A percentile compares a stretch with the other conserved stretches of the same genome.
These are phyloP conservation scores for Sylvia atricapilla DNA, from an alignment of 2,113 vertebrate species.

Conservation along the genomic window DNA sequence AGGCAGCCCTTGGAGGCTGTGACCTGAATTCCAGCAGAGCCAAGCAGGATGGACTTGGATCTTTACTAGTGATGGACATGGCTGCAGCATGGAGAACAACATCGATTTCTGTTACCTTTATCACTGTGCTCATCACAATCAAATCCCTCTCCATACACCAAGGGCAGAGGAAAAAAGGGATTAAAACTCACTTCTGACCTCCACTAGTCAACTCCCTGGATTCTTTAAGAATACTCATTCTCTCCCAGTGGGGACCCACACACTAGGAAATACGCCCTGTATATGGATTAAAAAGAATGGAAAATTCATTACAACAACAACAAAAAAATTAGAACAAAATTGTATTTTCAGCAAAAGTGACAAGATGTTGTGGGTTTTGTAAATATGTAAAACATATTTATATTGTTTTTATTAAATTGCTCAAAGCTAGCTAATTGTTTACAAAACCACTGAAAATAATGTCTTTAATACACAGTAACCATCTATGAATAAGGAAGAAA, in stretches of 20 bases:
- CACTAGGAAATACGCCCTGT: background rate
- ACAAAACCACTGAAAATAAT: background rate
- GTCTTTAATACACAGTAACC: background rate
- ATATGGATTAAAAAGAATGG: background rate
- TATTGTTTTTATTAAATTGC: background rate
- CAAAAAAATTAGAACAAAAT: background rate
- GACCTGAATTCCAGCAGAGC: background rate
- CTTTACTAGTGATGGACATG: background rate
- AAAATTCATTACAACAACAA: background rate
- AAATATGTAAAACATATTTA: background rate
- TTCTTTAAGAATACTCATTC: background rate
- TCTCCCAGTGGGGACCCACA: background rate
- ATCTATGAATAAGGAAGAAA: background rate
- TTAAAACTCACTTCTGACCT: background rate
- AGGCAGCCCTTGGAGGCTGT: background rate
- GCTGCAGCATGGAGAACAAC: background rate
- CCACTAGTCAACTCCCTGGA: background rate
- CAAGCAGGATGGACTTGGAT: background rate
- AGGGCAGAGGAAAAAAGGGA: background rate
- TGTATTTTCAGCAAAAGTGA: background rate
- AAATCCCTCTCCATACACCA: background rate
- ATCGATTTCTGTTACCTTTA: background rate
- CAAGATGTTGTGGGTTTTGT: background rate
- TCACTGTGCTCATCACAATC: background rate
- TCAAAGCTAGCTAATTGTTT: background rate